Base-by-base conservation (phyloP, 2,888 invertebrate species). In the Limnephilus lunatus region DNA sequence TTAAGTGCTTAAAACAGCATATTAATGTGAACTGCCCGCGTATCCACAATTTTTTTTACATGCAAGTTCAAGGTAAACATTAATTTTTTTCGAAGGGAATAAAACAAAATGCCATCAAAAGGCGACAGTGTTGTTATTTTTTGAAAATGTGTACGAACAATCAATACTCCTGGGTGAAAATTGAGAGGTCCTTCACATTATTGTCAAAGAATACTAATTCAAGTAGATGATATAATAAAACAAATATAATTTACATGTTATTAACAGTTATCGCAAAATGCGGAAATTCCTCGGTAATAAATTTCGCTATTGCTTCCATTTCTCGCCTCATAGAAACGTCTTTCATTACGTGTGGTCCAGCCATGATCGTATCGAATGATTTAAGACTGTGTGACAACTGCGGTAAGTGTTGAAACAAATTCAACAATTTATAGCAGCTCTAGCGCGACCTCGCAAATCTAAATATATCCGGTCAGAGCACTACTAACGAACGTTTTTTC, bases 331-430 rank as follows among this genome's bases (percentile, higher is more conserved):
- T 35, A 83, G 86, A 25, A 86, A 44, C 86, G 11, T 86, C 30
- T 30, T 39, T 15, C n/a, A 86, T 86, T 86, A 68, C 44, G 86
- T 85, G 86, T 86, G 86, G 86, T 86, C 86, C 44, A 35, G 44
- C n/a, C 86, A 44, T 44, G 86, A 86, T 86, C 86, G 86, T 44
- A 86, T 86, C 86, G 44, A 86, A 86, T 86, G 86, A 86, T 86
- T 86, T 86, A 86, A 86, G 44, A 30, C n/a, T 25, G 14, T 86
- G 44, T 86, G 86, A 86, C 86, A 86, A 44, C n/a, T 86, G 86
- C 86, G 86, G 86, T 86, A 86, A 86, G 86, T 86, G 86, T 48
- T 86, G 86, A 86, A 86, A 86, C 86, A 86, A 86, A 86, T 86
- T 86, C 86, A 86, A 86, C 86, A 44, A 86, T 86, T 86, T 86